Base-by-base conservation (phyloP, 2,888 invertebrate species). In the Heliconius erato region DNA sequence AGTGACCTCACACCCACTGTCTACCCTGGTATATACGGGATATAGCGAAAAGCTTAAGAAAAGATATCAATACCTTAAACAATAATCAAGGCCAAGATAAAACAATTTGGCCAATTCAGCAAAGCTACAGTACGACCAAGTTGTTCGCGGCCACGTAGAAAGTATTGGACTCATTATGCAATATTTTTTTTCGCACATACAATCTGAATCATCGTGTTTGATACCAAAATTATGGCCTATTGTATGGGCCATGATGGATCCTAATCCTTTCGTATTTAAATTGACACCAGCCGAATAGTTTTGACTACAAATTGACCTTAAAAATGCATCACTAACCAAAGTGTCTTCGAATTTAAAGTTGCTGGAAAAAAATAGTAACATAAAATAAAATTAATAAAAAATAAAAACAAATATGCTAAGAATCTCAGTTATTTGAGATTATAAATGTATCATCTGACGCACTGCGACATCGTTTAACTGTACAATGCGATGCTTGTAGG, bases 51-150 rank as follows among this genome's bases (percentile, higher is more conserved):
- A 40, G 23, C 23, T 54, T 54, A 54, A 54, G 5, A 35, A 74
- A 49, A 63, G 3, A 40, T 28, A n/a, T 63, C 35, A 63, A 26
- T 77, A 77, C 77, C 77, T 77, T 67, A 77, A 77, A 67, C 77
- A 77, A 35, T 67, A 77, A 67, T 77, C 77, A 35, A 77, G 6
- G 11, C 65, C 77, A 40, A 35, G n/a, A 23, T 40, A n/a, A 26
- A 77, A 77, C 2, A 16, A 23, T 26, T n/a, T 40, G 16, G 28
- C 9, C 19, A 77, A 26, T 11, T 40, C 63, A 5, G 4, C 2
- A 11, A 77, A 40, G 5, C 28, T 67, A 9, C 77, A 77, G 9
- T 63, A 65, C 40, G 77, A 77, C 77, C 77, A 77, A 65, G 40
- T 40, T 19, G 63, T 63, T 40, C 14, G 19, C 14, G 63, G 12